Evolutionary conservation across 2,888 invertebrate genomes (phyloP).

Genomic region (Lissonota sp.): DNA sequence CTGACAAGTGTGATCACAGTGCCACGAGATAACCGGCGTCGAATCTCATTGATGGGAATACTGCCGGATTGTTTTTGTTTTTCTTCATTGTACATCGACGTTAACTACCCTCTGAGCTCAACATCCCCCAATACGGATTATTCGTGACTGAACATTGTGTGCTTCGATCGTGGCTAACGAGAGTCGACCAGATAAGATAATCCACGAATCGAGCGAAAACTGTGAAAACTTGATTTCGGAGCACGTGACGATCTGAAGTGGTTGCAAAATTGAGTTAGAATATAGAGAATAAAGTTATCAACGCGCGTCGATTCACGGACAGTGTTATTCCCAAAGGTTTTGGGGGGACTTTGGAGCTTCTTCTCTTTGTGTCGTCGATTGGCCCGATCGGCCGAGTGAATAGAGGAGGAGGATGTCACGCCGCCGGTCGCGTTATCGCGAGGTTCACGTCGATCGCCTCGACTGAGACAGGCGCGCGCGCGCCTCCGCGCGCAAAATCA

Average conservation of each 20-base stretch:
- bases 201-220: no score
- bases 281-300: constrained; percentile 11
- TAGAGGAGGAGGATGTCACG: constrained; percentile 71
- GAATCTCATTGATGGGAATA: no score
- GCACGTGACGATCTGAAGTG: no score
- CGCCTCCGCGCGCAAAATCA: constrained; percentile 41
- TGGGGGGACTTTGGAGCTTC: background rate
- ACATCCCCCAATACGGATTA: no score
- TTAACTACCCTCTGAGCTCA: no score
- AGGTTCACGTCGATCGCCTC: constrained; percentile 45
- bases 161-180: no score
- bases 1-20: background rate
- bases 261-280: no score
- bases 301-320: background rate
- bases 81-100: no score
- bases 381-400: constrained; percentile 1
- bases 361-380: background rate
- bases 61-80: no score
- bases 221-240: no score
- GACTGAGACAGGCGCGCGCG: constrained; percentile 53
- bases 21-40: background rate
- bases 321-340: background rate
- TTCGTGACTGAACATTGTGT: no score
- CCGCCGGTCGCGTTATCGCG: constrained; percentile 71
- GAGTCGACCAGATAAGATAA: no score